phyloP scores from a whole-genome alignment of 2,888 invertebrate species.

The Miltochrista miniata region DNA sequence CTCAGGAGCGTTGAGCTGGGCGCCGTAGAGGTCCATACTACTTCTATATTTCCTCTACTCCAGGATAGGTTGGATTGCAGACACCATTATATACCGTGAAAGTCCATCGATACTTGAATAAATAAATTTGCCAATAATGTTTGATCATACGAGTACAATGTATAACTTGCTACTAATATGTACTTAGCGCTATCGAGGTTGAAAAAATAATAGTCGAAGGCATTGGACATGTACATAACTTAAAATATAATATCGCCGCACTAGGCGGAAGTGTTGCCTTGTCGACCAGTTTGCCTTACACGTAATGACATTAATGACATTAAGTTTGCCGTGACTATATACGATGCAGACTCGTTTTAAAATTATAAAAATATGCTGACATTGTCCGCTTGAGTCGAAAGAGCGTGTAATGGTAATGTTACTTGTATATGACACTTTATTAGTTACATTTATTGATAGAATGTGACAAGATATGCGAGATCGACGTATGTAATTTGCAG shows the following conservation, averaged over 20 bases:
- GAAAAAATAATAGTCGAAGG: constrained; percentile 69
- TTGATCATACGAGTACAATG: no score
- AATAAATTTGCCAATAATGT: no score
- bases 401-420: background rate
- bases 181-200: constrained; percentile 53
- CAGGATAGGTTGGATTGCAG: no score
- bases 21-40: no score
- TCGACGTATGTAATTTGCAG: no score
- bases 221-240: constrained; percentile 66
- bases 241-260: constrained; percentile 8
- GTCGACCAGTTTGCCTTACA: constrained; percentile 69
- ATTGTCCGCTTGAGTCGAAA: background rate
- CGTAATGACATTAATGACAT: constrained; percentile 53
- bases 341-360: constrained; percentile 37
- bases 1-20: no score
- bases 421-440: background rate
- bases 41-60: no score
- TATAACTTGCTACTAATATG: background rate
- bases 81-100: no score
- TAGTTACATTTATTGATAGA: no score
- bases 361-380: constrained; percentile 28
- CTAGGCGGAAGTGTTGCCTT: constrained; percentile 70
- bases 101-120: no score
- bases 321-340: constrained; percentile 48
- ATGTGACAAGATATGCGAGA: no score